A percentile compares a stretch with the other conserved stretches of the same genome.
Evolutionary conservation across 2,888 invertebrate species (phyloP).

Genomic region (Lottia gigantea): DNA sequence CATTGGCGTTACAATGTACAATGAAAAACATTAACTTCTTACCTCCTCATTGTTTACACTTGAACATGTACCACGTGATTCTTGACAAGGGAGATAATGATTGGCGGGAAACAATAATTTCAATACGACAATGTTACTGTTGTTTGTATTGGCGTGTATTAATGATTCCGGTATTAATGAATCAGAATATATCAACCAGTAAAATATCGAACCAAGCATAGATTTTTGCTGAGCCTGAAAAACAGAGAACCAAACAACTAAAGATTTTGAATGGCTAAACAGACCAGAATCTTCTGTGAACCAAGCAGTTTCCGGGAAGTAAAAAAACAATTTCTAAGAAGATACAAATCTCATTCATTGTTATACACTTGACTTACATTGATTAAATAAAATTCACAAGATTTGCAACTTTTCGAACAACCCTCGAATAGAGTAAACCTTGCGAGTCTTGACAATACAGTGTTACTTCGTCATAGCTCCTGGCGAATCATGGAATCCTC

Average conservation of each 20-base stretch:
- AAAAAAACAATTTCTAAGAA: too few species aligned
- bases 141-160: not conserved
- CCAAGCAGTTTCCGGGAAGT: too few species aligned
- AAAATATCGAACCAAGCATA: not conserved
- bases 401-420: not conserved
- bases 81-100: not conserved
- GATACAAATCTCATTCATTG: too few species aligned
- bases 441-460: too few species aligned
- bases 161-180: not conserved
- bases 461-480: too few species aligned
- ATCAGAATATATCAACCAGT: not conserved
- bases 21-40: not conserved
- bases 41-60: not conserved
- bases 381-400: too few species aligned
- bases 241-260: too few species aligned
- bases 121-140: not conserved
- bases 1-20: too few species aligned
- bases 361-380: too few species aligned
- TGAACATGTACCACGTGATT: not conserved
- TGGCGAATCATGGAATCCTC: not conserved
- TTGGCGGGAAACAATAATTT: not conserved
- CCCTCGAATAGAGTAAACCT: not conserved
- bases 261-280: too few species aligned
- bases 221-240: not conserved
- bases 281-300: too few species aligned